These are phyloP conservation scores for Ips typographus DNA, from an alignment of 1,140 invertebrate species.

Conservation along the genomic window DNA sequence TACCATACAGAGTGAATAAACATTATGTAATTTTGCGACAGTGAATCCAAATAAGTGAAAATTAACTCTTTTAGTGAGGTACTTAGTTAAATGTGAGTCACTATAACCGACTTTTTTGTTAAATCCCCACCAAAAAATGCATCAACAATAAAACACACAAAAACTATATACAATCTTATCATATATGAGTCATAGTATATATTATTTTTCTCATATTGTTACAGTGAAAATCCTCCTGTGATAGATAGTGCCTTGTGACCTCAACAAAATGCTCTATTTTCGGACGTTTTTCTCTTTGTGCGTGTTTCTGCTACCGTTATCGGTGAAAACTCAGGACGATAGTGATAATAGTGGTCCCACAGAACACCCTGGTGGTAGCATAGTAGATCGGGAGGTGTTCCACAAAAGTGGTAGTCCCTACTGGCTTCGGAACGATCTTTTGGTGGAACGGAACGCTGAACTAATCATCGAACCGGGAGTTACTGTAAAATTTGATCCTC, in stretches of 20 bases:
- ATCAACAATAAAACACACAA: too few relatives aligned
- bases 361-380: constrained; percentile 64
- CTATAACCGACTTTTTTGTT: too few relatives aligned
- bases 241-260: background rate
- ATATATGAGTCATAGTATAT: too few relatives aligned
- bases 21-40: too few relatives aligned
- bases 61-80: too few relatives aligned
- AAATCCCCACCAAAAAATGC: too few relatives aligned
- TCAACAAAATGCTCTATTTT: background rate
- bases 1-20: too few relatives aligned
- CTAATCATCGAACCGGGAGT: constrained; percentile 85
- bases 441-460: constrained; percentile 71
- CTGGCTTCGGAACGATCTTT: constrained; percentile 76
- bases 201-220: too few relatives aligned
- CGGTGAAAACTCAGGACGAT: background rate
- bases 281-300: background rate
- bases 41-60: too few relatives aligned
- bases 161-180: too few relatives aligned
- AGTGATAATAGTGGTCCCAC: constrained; percentile 15
- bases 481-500: constrained; percentile 80
- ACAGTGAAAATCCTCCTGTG: too few relatives aligned
- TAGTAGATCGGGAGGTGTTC: constrained; percentile 59
- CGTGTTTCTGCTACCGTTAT: background rate
- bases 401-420: constrained; percentile 70
- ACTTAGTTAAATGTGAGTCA: too few relatives aligned